phyloP scores from a whole-genome alignment of 2,888 invertebrate species.

The Drosophila bunnanda region DNA sequence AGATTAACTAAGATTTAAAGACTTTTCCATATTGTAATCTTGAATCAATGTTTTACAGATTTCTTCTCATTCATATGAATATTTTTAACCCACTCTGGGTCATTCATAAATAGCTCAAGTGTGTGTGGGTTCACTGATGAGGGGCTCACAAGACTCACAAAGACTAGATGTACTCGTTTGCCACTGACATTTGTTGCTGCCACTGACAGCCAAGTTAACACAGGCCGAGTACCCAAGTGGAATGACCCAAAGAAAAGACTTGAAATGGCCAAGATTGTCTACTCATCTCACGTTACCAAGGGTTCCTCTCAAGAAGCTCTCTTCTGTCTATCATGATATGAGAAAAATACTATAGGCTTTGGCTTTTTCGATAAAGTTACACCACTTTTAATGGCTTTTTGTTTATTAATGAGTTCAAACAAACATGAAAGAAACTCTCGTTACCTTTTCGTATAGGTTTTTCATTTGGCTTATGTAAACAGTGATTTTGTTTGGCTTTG shows the following conservation, averaged over 20 bases:
- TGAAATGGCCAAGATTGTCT: conserved; percentile 22
- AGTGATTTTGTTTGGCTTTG: conserved; percentile 22
- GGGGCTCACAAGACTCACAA: conserved; percentile 4
- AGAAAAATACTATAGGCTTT: conserved; percentile 4
- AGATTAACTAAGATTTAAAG: background rate
- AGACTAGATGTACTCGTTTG: conserved; percentile 22
- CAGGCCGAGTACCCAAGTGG: conserved; percentile 11
- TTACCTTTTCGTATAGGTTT: conserved; percentile 18
- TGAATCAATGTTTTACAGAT: background rate
- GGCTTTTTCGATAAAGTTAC: conserved; percentile 6
- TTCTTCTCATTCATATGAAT: background rate
- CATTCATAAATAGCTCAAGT: conserved; percentile 37
- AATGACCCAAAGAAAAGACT: conserved; percentile 41
- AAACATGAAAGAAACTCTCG: conserved; percentile 11
- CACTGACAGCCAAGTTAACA: conserved; percentile 28
- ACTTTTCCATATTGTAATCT: background rate
- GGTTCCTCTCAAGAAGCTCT: conserved; percentile 14
- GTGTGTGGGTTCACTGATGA: conserved; percentile 4
- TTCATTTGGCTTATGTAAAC: conserved; percentile 32
- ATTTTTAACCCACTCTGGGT: background rate
- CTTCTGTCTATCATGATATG: background rate
- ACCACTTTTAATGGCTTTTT: conserved; percentile 9
- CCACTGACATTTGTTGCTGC: conserved; percentile 43
- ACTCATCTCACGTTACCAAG: conserved; percentile 14
- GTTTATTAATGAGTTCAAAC: conserved; percentile 21